Evolutionary conservation across 2,113 vertebrate species (phyloP), one percentile per base, ranked within the genome.

Genomic region (Nyctereutes procyonoides): DNA sequence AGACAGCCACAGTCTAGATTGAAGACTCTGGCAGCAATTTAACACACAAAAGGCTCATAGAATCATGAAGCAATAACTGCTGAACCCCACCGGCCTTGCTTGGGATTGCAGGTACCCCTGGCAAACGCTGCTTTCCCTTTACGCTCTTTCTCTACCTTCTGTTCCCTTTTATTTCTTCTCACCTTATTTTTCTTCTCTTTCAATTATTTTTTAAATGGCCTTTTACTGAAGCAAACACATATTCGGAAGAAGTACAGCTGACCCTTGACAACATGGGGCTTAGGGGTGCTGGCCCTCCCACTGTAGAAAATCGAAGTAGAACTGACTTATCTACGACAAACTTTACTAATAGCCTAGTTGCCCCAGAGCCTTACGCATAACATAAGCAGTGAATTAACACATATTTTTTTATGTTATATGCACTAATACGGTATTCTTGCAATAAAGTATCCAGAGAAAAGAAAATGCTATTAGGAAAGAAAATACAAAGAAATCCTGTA

Each of bases 161-260:
- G 20, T 55, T 90, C 55, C 14, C 60, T 86, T 91, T 92, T 48
- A 62, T 60, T 87, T 83, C 19, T 93, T 77, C 32, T 89, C 51
- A 53, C 9, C 20, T 81, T 74, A 53, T 48, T 84, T n/a, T 62
- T 28, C n/a, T 88, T 76, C 13, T 62, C 56, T 77, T 85, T 35
- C 4, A 32, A 55, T 84, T 71, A 93, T 65, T 95, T 92, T 58
- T 69, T 15, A 89, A 95, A 60, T 56, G 15, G 16, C 62, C 10
- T 56, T 48, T 73, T 73, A 16, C 55, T 92, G n/a, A 90, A 63
- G 35, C 48, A 82, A 92, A 76, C 43, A 80, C 32, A 24, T 5
- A 81, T 65, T 86, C 79, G 82, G 53, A 51, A 92, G 58, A 85
- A 35, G 14, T 55, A 48, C 73, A 48, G 38, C 13, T 48, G 38